phyloP scores from a whole-genome alignment of 2,797 vertebrate genomes.

The Sparidentex hasta region DNA sequence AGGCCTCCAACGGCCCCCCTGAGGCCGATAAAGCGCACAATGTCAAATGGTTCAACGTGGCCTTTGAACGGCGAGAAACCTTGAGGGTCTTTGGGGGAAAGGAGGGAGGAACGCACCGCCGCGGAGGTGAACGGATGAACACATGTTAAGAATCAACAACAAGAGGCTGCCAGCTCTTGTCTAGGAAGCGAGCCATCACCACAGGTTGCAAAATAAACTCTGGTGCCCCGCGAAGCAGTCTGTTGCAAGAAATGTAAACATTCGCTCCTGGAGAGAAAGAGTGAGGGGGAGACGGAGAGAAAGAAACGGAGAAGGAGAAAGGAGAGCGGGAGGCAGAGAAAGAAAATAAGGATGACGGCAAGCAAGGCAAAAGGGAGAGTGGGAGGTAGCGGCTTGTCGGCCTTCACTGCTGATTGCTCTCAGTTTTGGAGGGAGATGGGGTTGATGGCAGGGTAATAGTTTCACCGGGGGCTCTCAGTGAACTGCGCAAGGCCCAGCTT shows the following conservation, averaged over 20 bases:
- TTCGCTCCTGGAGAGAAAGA: slow-evolving; percentile 69
- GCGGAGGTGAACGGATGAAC: slow-evolving; percentile 84
- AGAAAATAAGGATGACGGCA: slow-evolving; percentile 61
- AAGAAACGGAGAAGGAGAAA: slow-evolving; percentile 37
- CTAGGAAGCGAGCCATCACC: slow-evolving; percentile 87
- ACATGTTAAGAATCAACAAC: slow-evolving; percentile 88
- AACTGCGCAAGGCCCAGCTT: slow-evolving; percentile 45
- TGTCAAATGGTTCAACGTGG: slow-evolving; percentile 79
- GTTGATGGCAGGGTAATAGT: slow-evolving; percentile 46
- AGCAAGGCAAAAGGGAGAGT: slow-evolving; percentile 37
- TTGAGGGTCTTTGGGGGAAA: slow-evolving; percentile 64
- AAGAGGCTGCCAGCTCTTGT: slow-evolving; percentile 82
- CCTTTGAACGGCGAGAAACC: slow-evolving; percentile 71
- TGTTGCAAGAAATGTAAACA: slow-evolving; percentile 86
- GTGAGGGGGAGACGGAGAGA: slow-evolving; percentile 52
- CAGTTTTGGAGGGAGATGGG: slow-evolving; percentile 38
- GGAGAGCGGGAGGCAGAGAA: slow-evolving; percentile 50
- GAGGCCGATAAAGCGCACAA: slow-evolving; percentile 74
- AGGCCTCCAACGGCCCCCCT: slow-evolving; percentile 59
- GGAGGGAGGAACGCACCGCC: slow-evolving; percentile 54
- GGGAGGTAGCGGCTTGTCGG: slow-evolving; percentile 52
- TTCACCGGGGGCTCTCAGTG: slow-evolving; percentile 40
- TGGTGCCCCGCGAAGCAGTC: slow-evolving; percentile 83
- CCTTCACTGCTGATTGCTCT: slow-evolving; percentile 62
- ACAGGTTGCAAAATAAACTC: slow-evolving; percentile 88